Evolutionary conservation across 2,113 vertebrate genomes (phyloP).

Genomic region (Chaetodon trifascialis): DNA sequence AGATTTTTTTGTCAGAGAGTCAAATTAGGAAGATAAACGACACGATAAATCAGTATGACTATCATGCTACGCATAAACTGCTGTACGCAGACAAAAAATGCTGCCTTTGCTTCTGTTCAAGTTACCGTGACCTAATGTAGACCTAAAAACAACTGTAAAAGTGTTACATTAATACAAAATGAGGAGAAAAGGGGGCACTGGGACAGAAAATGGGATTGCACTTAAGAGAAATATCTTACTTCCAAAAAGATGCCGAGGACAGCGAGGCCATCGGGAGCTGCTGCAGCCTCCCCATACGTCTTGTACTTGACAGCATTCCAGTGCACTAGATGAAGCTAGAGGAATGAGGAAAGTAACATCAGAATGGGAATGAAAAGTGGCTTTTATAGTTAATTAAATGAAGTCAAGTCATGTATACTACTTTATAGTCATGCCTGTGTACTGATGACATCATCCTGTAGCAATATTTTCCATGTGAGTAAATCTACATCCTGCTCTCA

Average conservation of each 20-base stretch:
- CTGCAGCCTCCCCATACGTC: slow-evolving; percentile 90
- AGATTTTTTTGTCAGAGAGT: not conserved
- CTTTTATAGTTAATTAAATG: not conserved
- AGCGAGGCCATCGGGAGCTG: slow-evolving; percentile 91
- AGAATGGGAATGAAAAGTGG: not conserved
- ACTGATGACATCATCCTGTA: not conserved
- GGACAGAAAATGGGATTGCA: not conserved
- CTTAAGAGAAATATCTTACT: slow-evolving; percentile 80
- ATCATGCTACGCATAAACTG: not conserved
- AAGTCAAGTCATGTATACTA: not conserved
- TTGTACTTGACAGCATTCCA: slow-evolving; percentile 95
- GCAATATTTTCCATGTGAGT: not conserved
- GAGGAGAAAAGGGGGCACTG: not conserved
- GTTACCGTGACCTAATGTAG: not conserved
- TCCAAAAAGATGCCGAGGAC: slow-evolving; percentile 96
- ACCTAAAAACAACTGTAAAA: not conserved
- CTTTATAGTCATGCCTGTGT: not conserved
- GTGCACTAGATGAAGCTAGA: slow-evolving; percentile 96
- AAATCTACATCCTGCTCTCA: not conserved
- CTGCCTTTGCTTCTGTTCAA: not conserved
- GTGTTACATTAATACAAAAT: not conserved
- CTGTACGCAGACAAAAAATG: not conserved
- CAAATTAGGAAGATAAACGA: not conserved
- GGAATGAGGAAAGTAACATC: not conserved
- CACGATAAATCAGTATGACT: not conserved